Conservation (phyloP, 2,888 invertebrate genomes). For the Eupithecia inturbata region DNA sequence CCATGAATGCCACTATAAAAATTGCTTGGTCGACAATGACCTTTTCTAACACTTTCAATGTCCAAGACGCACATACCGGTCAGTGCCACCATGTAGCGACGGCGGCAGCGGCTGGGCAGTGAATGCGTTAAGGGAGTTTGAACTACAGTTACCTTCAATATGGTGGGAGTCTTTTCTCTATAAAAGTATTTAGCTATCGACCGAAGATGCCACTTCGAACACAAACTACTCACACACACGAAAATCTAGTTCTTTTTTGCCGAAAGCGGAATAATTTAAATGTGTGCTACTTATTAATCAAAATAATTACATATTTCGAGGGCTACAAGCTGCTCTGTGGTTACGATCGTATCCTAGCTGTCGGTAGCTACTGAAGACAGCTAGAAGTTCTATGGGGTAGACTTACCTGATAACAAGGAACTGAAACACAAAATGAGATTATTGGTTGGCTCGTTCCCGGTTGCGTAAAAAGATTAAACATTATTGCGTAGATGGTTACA, state of each 20-base stretch:
- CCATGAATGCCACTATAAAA: background rate
- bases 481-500: no score
- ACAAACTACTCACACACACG: no score
- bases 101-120: no score
- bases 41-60: background rate
- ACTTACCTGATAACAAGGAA: background rate
- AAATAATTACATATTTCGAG: conserved; percentile 29
- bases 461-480: no score
- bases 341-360: conserved; percentile 26
- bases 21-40: background rate
- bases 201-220: background rate
- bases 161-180: no score
- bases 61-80: no score
- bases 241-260: background rate
- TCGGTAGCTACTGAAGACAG: conserved; percentile 17
- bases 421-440: no score
- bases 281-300: conserved; percentile 4
- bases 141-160: background rate
- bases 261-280: background rate
- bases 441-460: background rate
- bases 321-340: conserved; percentile 22
- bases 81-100: no score
- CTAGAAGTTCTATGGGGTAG: conserved; percentile 20
- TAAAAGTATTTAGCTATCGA: background rate
- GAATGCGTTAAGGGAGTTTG: background rate